Base-by-base conservation (phyloP, 23 tunicate genomes). In the Corella eumyota region DNA sequence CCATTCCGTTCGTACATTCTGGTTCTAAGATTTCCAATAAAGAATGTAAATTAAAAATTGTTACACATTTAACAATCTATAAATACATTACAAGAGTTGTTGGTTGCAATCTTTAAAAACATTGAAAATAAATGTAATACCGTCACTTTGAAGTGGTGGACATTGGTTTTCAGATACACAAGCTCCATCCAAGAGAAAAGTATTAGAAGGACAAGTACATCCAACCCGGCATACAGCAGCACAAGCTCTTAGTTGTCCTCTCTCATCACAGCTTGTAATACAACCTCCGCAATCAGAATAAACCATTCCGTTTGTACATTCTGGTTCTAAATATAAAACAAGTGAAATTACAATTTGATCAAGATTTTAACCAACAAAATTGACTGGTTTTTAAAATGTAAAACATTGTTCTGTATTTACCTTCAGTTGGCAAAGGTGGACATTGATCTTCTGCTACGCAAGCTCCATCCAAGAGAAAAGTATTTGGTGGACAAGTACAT, bases 231-330 rank as follows among this genome's bases (percentile, higher is more conserved):
- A 62, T 6, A 22, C 21, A 1, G 51, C 34, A 11, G 68, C 26
- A 20, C 68, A 62, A 9, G 25, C 15, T 13, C 19, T 40, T 3
- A 40, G 29, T 1, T 17, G 40, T 9, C 40, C 40, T 38, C 68
- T 25, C 15, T 62, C 40, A 3, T 37, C 68, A 38, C 68, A 62
- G 4, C 52, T 62, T 5, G 38, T 4, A 2, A 56, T 52, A 32
- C 62, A 75, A 20, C 67, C 67, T 22, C 58, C 82, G 48, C 82
- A 75, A 5, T 27, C 0, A 1, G 67, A 36, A 45, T 56, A 75
- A 6, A 75, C 70, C 58, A 66, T 64, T 20, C 53, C 64, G 30
- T 52, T 48, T 11, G 70, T 51, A 29, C 80, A 74, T 1, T 1
- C 80, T 74, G 64, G 22, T 24, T 7, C 3, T 23, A 45, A 50